Percentiles rank a stretch among this genome's conserved stretches.
These are phyloP conservation scores for Hydractinia echinata DNA, from an alignment of 30 jellyfish, hydroid and myxozoan genomes.

Conservation along the genomic window DNA sequence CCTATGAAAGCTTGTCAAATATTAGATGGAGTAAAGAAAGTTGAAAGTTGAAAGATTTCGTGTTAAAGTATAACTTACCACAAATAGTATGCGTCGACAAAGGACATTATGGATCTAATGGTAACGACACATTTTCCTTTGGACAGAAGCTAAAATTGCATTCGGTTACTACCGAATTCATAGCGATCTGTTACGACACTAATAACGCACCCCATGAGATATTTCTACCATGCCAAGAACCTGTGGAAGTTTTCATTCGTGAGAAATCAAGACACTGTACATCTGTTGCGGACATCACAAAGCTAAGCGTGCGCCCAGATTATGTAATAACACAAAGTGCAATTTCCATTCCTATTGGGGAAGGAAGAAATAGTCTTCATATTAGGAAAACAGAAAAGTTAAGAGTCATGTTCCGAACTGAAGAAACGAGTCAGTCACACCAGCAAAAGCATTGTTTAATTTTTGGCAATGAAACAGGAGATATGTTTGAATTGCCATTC, in stretches of 20 bases:
- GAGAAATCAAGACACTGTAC: no score
- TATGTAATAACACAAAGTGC: no score
- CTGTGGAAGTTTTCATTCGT: no score
- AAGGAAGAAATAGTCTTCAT: no score
- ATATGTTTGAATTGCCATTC: slow-evolving; percentile 40
- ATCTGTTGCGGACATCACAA: no score
- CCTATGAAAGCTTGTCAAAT: background rate
- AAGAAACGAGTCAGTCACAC: no score
- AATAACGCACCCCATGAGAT: no score
- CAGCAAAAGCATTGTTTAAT: background rate
- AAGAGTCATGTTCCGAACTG: no score
- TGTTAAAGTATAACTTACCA: slow-evolving; percentile 47
- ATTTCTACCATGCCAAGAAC: no score
- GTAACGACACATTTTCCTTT: slow-evolving; percentile 59
- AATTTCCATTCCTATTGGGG: no score
- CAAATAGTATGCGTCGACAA: slow-evolving; percentile 65
- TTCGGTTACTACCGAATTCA: slow-evolving; percentile 36
- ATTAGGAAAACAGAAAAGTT: no score
- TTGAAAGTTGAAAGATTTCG: slow-evolving; percentile 37
- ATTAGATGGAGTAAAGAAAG: slow-evolving; percentile 63
- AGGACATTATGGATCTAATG: slow-evolving; percentile 64
- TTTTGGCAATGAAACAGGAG: slow-evolving; percentile 43
- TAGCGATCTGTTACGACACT: slow-evolving; percentile 19
- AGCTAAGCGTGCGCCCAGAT: no score
- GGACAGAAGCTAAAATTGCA: slow-evolving; percentile 71